Conservation (phyloP, 2,113 vertebrate genomes). For the Pyxicephalus adspersus region DNA sequence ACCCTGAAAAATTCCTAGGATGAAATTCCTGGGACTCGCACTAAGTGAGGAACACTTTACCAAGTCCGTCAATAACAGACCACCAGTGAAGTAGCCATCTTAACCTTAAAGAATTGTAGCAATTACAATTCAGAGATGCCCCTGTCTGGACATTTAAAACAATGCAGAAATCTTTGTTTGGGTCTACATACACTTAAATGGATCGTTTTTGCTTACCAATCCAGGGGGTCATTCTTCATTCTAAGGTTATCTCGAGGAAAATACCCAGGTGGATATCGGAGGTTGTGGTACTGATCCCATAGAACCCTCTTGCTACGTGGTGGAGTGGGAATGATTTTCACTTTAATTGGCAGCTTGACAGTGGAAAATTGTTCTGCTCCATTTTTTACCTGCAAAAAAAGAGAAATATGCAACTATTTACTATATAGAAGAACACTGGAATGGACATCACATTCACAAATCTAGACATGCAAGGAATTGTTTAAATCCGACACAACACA, state of each 20-base stretch:
- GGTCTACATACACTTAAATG: background rate
- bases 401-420: conserved; percentile 3
- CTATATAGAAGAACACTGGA: background rate
- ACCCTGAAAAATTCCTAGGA: too few relatives aligned
- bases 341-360: conserved; percentile 93
- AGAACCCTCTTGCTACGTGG: conserved; percentile 93
- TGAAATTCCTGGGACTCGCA: too few relatives aligned
- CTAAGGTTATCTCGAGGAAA: conserved; percentile 95
- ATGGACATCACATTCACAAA: background rate
- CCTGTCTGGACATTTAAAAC: too few relatives aligned
- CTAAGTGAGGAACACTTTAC: too few relatives aligned
- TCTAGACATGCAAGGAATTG: too few relatives aligned
- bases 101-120: too few relatives aligned
- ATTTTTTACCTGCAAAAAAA: conserved; percentile 77
- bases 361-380: conserved; percentile 89
- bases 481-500: too few relatives aligned
- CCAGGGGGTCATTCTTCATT: conserved; percentile 97
- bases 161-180: too few relatives aligned
- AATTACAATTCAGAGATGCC: too few relatives aligned
- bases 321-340: conserved; percentile 95
- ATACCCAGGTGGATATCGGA: conserved; percentile 95
- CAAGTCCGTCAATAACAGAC: too few relatives aligned
- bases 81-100: too few relatives aligned
- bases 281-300: conserved; percentile 98
- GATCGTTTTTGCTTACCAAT: conserved; percentile 78